Conservation (phyloP, 2,797 vertebrate genomes). For the Remorina albescens region DNA sequence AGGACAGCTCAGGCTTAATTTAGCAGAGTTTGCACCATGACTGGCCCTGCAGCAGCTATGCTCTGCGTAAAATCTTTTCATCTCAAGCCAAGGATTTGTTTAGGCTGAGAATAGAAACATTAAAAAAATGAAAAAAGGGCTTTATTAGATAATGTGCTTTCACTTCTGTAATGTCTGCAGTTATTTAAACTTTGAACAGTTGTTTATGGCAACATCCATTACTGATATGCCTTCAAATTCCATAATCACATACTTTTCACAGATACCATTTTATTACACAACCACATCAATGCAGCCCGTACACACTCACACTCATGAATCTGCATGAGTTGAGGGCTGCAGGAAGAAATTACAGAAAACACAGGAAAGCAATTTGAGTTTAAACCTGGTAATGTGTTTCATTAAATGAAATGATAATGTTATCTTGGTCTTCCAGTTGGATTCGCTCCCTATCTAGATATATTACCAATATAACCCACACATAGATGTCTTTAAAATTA, state of each 20-base stretch:
- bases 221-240: background rate
- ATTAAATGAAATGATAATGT: no score
- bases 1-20: conserved; percentile 36
- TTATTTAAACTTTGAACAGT: conserved; percentile 2
- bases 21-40: conserved; percentile 28
- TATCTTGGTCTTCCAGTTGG: no score
- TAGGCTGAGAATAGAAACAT: conserved; percentile 38
- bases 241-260: background rate
- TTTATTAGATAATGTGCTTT: conserved; percentile 11
- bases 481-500: no score
- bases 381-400: no score
- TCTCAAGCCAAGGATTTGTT: conserved; percentile 22
- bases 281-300: background rate
- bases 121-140: conserved; percentile 12
- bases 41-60: conserved; percentile 24
- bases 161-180: background rate
- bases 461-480: no score
- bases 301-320: no score
- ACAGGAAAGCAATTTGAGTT: background rate
- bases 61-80: conserved; percentile 28
- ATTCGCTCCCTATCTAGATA: no score
- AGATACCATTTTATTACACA: background rate
- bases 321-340: background rate
- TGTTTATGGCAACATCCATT: background rate
- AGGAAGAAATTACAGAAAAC: background rate